Evolutionary conservation across 2,113 vertebrate genomes (phyloP).

Genomic region (Oncorhynchus masou): DNA sequence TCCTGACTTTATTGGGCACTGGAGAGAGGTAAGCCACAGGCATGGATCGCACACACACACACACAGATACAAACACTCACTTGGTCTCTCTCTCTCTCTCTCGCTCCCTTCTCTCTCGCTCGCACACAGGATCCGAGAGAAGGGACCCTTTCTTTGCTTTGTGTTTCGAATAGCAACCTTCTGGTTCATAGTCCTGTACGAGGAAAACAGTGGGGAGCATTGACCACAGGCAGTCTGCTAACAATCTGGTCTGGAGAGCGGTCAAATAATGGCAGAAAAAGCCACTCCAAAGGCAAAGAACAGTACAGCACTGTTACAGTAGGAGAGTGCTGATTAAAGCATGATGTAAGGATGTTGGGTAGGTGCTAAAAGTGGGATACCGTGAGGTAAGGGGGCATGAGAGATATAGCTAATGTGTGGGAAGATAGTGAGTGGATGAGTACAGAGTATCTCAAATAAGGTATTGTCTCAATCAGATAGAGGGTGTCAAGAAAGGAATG

Average conservation of each 20-base stretch:
- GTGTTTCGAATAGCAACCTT: conserved; percentile 13
- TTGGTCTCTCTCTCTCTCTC: no score
- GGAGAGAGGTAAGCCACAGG: background rate
- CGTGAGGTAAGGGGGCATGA: no score
- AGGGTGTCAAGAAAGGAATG: no score
- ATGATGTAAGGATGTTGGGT: background rate
- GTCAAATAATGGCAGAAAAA: background rate
- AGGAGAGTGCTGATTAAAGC: background rate
- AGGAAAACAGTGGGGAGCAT: background rate
- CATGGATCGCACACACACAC: background rate
- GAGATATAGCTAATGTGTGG: background rate
- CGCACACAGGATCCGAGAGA: background rate
- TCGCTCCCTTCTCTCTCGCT: no score
- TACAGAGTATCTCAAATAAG: background rate
- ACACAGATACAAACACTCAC: no score
- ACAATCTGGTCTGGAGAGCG: background rate
- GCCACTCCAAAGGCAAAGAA: background rate
- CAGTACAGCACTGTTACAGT: background rate
- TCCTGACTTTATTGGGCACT: background rate
- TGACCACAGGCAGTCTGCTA: background rate
- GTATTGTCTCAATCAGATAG: no score
- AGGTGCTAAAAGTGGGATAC: background rate
- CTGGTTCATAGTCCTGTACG: background rate
- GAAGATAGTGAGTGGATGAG: background rate
- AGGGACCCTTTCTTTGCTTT: conserved; percentile 20